Conservation (phyloP, 2,797 vertebrate genomes). For the Argyrosomus regius region DNA sequence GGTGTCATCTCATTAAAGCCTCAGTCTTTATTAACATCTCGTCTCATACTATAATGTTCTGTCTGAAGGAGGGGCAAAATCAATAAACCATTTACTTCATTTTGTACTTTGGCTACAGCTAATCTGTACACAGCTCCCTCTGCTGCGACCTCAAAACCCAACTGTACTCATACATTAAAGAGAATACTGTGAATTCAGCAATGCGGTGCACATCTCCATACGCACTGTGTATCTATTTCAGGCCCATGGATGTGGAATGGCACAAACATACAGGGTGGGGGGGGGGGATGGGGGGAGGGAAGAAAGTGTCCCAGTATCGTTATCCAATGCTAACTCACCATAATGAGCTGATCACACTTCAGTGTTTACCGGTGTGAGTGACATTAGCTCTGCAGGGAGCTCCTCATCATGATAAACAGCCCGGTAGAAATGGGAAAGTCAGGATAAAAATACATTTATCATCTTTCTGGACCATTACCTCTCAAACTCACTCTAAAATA, state of each 20-base stretch:
- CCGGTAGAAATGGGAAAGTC: constrained; percentile 41
- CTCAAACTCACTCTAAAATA: constrained; percentile 52
- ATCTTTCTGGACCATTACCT: constrained; percentile 61
- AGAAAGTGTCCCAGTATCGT: constrained; percentile 20
- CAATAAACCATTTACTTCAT: constrained; percentile 79
- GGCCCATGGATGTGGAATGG: constrained; percentile 18
- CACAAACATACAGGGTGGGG: constrained; percentile 20
- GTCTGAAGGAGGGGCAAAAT: constrained; percentile 59
- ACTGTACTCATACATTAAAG: constrained; percentile 35
- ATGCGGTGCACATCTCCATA: constrained; percentile 22
- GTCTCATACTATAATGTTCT: constrained; percentile 52
- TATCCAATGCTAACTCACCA: constrained; percentile 27
- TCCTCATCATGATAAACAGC: constrained; percentile 65
- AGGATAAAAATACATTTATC: constrained; percentile 60
- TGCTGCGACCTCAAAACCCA: constrained; percentile 58
- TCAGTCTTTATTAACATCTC: constrained; percentile 74
- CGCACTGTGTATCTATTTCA: constrained; percentile 44
- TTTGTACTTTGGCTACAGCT: constrained; percentile 60
- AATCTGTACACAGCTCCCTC: constrained; percentile 51
- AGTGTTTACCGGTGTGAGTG: constrained; percentile 62
- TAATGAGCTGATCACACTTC: constrained; percentile 69
- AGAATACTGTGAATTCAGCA: constrained; percentile 36
- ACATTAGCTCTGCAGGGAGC: constrained; percentile 60
- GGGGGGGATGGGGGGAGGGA: constrained; percentile 16
- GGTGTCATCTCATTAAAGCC: constrained; percentile 66